Evolutionary conservation across 2,888 invertebrate species (phyloP).

Genomic region (Aphrophora alni): DNA sequence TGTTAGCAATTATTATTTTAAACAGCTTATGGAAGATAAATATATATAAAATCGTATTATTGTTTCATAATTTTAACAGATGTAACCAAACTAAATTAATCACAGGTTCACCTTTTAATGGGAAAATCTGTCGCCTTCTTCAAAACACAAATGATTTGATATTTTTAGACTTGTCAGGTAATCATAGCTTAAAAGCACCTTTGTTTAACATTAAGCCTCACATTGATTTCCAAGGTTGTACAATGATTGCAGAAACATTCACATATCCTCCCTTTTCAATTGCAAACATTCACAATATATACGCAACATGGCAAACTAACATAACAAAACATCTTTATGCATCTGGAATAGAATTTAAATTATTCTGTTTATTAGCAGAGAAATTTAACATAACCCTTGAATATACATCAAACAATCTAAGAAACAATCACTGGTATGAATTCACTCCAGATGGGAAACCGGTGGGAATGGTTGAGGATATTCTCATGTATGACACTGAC

Average conservation of each 20-base stretch:
- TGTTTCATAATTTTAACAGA: neutral
- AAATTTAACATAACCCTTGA: neutral
- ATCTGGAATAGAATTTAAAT: neutral
- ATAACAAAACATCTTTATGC: neutral
- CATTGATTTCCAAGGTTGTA: neutral
- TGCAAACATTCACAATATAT: neutral
- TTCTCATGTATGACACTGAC: neutral
- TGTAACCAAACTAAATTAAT: neutral
- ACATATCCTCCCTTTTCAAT: neutral
- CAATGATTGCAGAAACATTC: neutral
- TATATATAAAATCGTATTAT: neutral
- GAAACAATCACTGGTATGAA: neutral
- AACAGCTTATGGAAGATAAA: neutral
- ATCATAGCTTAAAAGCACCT: neutral
- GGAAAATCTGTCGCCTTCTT: neutral
- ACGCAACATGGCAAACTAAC: neutral
- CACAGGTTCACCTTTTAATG: neutral
- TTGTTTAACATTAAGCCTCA: neutral
- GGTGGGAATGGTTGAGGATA: neutral
- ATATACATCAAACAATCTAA: neutral
- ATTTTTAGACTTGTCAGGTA: neutral
- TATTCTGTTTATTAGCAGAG: neutral
- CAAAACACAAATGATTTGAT: neutral
- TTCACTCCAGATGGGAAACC: neutral
- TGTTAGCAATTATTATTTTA: neutral